Evolutionary conservation across 37 sponge, comb jelly and placozoan genomes (phyloP), one percentile per base, ranked within the genome.

Genomic region (Chondrilla cf. caribensis): DNA sequence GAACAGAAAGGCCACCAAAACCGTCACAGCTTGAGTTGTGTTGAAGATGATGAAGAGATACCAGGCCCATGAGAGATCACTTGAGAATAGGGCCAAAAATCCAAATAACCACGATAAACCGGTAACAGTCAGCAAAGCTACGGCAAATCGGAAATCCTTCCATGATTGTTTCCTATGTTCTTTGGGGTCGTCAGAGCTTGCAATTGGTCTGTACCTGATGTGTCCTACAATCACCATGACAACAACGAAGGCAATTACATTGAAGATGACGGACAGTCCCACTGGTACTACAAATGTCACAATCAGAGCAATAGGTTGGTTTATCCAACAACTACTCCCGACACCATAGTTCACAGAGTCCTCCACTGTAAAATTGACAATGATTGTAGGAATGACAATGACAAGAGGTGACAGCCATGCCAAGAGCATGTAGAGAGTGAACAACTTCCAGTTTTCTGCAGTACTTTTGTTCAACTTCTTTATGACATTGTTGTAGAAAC

Each of bases 361-460:
- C 7, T 73, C 36, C 0, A 59, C 47, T 4, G 87, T 36, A 47
- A 40, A 87, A 44, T 87, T 87, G 24, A 88, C 60, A 21, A 2
- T 37, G 35, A 88, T 71, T 14, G 65, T 72, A 0, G 79, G 26
- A 3, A 25, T 58, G 0, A 36, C 38, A 31, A 88, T 58, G 3
- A 80, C 14, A 0, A 88, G 54, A 0, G 88, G 88, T 4, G 54
- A 15, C 3, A 65, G 19, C 88, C 88, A 88, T 31, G 84, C 88
- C 51, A 71, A 32, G 33, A 68, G n/a, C 0, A 83, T 58, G 41
- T 79, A 79, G 0, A 24, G 26, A 17, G 83, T 0, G 0, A 83
- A 58, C 4, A 60, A 2, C 25, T 58, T 28, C 11, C 33, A 32
- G 18, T 83, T 77, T 9, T 2, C 15, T 28, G 38, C 60, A 41